These are phyloP conservation scores for Archivesica marissinica DNA, from an alignment of 1,140 invertebrate species.

Conservation along the genomic window DNA sequence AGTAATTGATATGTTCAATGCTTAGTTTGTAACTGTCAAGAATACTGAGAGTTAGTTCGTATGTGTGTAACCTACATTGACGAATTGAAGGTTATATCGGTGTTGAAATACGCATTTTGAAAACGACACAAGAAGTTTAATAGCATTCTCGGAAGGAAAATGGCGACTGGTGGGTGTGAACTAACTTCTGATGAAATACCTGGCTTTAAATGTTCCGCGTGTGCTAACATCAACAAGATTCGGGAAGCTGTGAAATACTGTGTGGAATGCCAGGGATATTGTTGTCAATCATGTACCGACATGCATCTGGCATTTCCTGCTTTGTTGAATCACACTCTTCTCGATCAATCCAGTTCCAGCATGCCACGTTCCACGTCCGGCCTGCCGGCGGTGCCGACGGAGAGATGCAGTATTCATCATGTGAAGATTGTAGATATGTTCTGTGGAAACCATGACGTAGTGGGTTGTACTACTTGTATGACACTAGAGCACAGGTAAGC, in stretches of 20 bases:
- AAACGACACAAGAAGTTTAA: too few relatives aligned
- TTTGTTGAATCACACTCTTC: not conserved
- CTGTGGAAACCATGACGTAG: constrained; percentile 14
- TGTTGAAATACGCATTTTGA: too few relatives aligned
- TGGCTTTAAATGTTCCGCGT: constrained; percentile 15
- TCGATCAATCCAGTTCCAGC: not conserved
- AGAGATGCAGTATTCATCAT: constrained; percentile 4
- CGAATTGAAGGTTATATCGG: too few relatives aligned
- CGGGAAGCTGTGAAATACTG: constrained; percentile 20
- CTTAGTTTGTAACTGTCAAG: too few relatives aligned
- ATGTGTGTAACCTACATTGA: too few relatives aligned
- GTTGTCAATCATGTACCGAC: constrained; percentile 4
- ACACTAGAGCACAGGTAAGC: not conserved
- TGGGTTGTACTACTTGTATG: constrained; percentile 3
- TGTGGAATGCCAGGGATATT: constrained; percentile 26
- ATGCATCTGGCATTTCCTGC: not conserved
- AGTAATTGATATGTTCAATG: too few relatives aligned
- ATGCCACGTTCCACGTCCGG: not conserved
- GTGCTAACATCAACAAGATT: not conserved
- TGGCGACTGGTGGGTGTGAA: not conserved
- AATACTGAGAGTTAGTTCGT: too few relatives aligned
- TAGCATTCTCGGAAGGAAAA: too few relatives aligned
- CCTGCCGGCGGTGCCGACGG: not conserved
- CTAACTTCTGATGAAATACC: not conserved
- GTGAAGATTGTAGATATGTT: constrained; percentile 11